Evolutionary conservation across 2,113 vertebrate genomes (phyloP).

Genomic region (Lepus americanus): DNA sequence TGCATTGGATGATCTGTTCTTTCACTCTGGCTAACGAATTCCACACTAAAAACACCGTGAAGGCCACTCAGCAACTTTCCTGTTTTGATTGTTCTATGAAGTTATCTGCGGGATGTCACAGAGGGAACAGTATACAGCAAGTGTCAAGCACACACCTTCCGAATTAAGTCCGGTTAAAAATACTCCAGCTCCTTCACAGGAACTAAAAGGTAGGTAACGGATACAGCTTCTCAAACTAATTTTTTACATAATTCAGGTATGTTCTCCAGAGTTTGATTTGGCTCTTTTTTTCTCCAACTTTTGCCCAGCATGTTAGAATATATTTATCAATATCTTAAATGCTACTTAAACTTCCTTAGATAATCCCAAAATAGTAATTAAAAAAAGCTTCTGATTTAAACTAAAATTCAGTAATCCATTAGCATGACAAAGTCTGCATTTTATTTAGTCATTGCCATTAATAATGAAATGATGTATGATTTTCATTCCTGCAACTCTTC

Average conservation of each 20-base stretch:
- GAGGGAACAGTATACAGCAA: not conserved
- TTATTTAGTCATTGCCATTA: conserved; percentile 93
- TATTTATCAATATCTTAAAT: conserved; percentile 75
- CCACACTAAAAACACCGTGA: not conserved
- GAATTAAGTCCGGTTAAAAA: conserved; percentile 48
- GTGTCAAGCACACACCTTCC: not conserved
- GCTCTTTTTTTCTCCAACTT: not conserved
- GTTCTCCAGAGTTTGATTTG: conserved; percentile 56
- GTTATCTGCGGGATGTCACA: not conserved
- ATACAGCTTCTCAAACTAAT: conserved; percentile 42
- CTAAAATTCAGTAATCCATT: conserved; percentile 89
- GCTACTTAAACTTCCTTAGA: conserved; percentile 83
- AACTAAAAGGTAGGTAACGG: not conserved
- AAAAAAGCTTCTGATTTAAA: conserved; percentile 83
- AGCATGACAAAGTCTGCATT: conserved; percentile 92
- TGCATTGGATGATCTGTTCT: not conserved
- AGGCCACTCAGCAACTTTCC: not conserved
- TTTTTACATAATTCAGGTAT: conserved; percentile 67
- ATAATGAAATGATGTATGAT: conserved; percentile 92
- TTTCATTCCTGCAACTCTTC: conserved; percentile 89
- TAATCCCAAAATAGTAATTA: conserved; percentile 83
- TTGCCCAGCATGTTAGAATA: conserved; percentile 59
- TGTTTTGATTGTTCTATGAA: not conserved
- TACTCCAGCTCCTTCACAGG: conserved; percentile 11
- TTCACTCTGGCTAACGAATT: not conserved